Base-by-base conservation (phyloP, 2,888 invertebrate species). In the Ectropis crepuscularia region DNA sequence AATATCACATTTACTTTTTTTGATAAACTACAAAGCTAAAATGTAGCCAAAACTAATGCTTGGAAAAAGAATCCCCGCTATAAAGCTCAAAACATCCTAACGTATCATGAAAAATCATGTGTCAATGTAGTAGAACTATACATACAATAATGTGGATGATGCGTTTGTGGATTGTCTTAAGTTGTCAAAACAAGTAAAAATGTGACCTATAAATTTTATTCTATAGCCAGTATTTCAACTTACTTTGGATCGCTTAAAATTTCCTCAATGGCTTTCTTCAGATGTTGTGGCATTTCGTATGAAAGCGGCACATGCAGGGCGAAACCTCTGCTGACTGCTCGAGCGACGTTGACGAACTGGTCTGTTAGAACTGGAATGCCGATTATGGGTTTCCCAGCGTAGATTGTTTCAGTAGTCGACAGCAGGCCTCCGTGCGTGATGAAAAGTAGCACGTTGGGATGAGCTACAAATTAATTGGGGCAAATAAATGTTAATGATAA, bases 391-490 rank as follows among this genome's bases (percentile, higher is more conserved):
- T 82, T 82, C 0, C 82, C 89, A 39, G 74, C 85, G 61, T 87
- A 77, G 6, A 88, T 70, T 0, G 87, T 68, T 61, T 90, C 90
- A 0, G 80, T 85, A 0, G 79, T 82, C 0, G 89, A 89, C 0
- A 89, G 74, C 0, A 86, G 71, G 7, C 90, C 90, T 2, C 90
- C 89, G 38, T 90, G 89, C 0, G 88, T 86, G 47, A 90, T 87
- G 66, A 90, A 89, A 0, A 89, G 72, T 0, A 80, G 37, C 59
- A 83, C 85, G 59, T 88, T 90, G 0, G 83, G 82, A 58, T 89
- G 90, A 10, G 84, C 90, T 89, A 77, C 0, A 61, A 58, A 69
- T n/a, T n/a, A n/a, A n/a, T n/a, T n/a, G n/a, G n/a, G n/a, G n/a
- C n/a, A n/a, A n/a, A n/a, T n/a, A n/a, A n/a, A 28, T 28, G 16